Base-by-base conservation (phyloP, 1,140 invertebrate species). In the Archivesica marissinica region DNA sequence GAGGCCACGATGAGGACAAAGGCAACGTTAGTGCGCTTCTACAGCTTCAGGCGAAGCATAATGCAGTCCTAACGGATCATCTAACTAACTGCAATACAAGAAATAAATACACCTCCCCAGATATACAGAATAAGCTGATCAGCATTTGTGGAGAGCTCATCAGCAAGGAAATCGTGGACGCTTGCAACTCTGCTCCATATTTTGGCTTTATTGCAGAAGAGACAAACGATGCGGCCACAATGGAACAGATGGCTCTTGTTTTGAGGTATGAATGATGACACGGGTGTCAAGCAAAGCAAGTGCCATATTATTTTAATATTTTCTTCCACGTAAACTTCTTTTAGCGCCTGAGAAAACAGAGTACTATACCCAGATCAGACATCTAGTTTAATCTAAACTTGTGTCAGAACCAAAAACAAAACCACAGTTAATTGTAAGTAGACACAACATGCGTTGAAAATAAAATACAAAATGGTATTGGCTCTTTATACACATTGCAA, bases 181-280 rank as follows among this genome's bases (percentile, higher is more conserved):
- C 50, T 20, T 59, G 3, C 23, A 75, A 47, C 39, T 33, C 33
- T 15, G 41, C 56, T 15, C 28, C 41, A 68, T 85, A 25, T 15
- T 85, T 85, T 77, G 59, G 72, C 35, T 41, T 77, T 38, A 66
- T 76, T 11, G 82, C 82, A 7, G 82, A 85, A 47, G 64, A 85
- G 50, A 35, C n/a, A n/a, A 41, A 74, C 11, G 74, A 85, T 23
- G 50, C 61, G 17, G 50, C 74, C 4, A 61, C 7, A n/a, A 77
- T 44, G 25, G 74, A 77, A 35, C 74, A 59, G 52, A 66, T 70
- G 47, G 28, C 82, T 35, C n/a, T 78, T 25, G 75, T 74, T 47
- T 15, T 79, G 11, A 35, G 83, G 7, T 70, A 77, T 39, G 39
- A 11, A 50, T 11, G 20, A 50, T 20, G 20, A 20, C 9, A 50